Base-by-base conservation (phyloP, 2,888 invertebrate species). In the Sylvicola fuscatus region DNA sequence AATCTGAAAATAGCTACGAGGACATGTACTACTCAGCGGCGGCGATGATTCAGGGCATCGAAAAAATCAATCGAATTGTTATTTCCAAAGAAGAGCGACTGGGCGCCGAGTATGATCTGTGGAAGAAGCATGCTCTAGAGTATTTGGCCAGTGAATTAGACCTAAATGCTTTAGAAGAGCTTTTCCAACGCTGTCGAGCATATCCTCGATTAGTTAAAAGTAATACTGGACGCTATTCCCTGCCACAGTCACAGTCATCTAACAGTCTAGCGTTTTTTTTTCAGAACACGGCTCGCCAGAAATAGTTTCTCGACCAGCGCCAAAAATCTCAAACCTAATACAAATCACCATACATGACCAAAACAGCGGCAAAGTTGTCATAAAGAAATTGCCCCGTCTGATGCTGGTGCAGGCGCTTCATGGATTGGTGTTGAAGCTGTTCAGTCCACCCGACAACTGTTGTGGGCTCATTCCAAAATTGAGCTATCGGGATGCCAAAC, bases 91-190 rank as follows among this genome's bases (percentile, higher is more conserved):
- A 73, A 38, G 74, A 83, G 39, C 69, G 87, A 36, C 70, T 78
- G 42, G 89, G 87, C 2, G 83, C 90, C 0, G 90, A 92, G 49
- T 80, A 86, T 40, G 92, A 92, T 60, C 89, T 92, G 48, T 59
- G 92, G 55, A 90, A 89, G 55, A 68, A 73, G 14, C 76, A 76
- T 54, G 83, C 81, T 0, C 57, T 67, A 0, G 72, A 76, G 40
- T 87, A 82, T 80, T 57, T 75, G 35, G 58, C 61, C 41, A 64
- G 66, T 0, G 66, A 67, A 43, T 58, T 53, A 11, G 62, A n/a
- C n/a, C n/a, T n/a, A n/a, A n/a, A 61, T 40, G 54, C 56, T 1
- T 58, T 60, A 35, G 45, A 47, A 1, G 59, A 61, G 27, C 86
- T 89, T 52, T 56, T 70, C 28, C 47, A 56, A 6, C 66, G 71